Conservation (phyloP, 2,888 invertebrate genomes). For the Ditula angustiorana region DNA sequence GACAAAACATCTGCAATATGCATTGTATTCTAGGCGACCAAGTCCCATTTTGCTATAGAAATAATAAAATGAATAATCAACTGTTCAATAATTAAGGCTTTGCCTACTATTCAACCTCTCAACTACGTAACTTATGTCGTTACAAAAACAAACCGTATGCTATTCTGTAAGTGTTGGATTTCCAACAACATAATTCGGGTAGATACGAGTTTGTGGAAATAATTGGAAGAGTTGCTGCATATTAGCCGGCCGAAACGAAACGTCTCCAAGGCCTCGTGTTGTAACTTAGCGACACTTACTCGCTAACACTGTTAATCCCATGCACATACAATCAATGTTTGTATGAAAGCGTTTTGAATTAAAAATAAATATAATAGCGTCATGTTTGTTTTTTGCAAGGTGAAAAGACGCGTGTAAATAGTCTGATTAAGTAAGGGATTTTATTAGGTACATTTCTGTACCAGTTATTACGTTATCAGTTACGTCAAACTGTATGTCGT, state of each 20-base stretch:
- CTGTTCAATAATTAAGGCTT: background rate
- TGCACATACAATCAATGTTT: background rate
- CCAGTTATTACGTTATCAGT: too few species aligned
- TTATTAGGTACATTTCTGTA: too few species aligned
- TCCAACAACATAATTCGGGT: too few species aligned
- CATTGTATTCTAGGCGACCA: too few species aligned
- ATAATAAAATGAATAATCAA: background rate
- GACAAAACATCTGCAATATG: too few species aligned
- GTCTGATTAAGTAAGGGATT: background rate
- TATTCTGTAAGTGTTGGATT: too few species aligned
- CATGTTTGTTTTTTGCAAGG: background rate
- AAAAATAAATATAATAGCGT: background rate
- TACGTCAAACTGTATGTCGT: too few species aligned
- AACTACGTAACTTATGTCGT: too few species aligned
- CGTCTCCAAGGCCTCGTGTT: conserved; percentile 18
- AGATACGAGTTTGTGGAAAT: too few species aligned
- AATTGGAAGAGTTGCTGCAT: conserved; percentile 10
- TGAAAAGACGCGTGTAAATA: background rate
- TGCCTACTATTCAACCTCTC: too few species aligned
- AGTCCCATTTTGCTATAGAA: background rate
- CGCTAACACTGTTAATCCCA: conserved; percentile 17
- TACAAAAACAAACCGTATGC: too few species aligned
- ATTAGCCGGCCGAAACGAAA: background rate
- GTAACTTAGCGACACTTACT: conserved; percentile 28
- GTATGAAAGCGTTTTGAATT: conserved; percentile 4